phyloP scores from a whole-genome alignment of 2,888 invertebrate genomes.

The Molanna angustata region DNA sequence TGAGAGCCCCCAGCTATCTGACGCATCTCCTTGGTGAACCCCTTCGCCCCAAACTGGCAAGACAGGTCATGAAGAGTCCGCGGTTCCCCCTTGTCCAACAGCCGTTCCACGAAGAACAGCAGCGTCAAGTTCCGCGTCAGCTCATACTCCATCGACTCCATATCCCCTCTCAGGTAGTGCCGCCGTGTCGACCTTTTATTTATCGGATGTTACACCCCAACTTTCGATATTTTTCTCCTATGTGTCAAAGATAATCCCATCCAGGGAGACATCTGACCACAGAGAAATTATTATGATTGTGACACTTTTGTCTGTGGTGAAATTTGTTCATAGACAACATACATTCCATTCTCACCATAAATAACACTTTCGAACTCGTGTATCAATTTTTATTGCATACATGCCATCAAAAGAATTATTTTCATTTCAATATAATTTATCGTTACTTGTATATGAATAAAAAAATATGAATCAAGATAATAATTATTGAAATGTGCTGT shows the following conservation, averaged over 20 bases:
- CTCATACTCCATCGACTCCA: slow-evolving; percentile 95
- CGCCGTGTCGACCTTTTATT: too few species aligned
- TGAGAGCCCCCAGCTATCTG: slow-evolving; percentile 95
- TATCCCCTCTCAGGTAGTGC: slow-evolving; percentile 41
- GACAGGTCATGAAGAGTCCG: slow-evolving; percentile 96
- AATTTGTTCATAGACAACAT: too few species aligned
- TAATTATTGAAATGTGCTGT: too few species aligned
- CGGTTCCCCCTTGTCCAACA: slow-evolving; percentile 95
- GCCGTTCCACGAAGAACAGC: slow-evolving; percentile 96
- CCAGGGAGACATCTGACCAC: slow-evolving; percentile 27
- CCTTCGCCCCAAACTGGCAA: slow-evolving; percentile 98
- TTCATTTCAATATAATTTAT: too few species aligned
- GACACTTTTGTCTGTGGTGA: too few species aligned
- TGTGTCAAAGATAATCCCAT: slow-evolving; percentile 30
- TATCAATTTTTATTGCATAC: too few species aligned
- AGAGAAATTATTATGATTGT: too few species aligned
- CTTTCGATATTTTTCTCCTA: slow-evolving; percentile 26
- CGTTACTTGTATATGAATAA: too few species aligned
- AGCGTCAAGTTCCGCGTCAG: slow-evolving; percentile 92
- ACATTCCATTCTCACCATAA: background rate
- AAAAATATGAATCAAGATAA: too few species aligned
- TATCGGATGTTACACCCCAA: slow-evolving; percentile 23
- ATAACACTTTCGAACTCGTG: slow-evolving; percentile 6
- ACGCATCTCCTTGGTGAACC: slow-evolving; percentile 98
- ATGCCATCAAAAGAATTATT: too few species aligned